phyloP scores from a whole-genome alignment of 2,888 invertebrate species.

The Brenthis hecate region DNA sequence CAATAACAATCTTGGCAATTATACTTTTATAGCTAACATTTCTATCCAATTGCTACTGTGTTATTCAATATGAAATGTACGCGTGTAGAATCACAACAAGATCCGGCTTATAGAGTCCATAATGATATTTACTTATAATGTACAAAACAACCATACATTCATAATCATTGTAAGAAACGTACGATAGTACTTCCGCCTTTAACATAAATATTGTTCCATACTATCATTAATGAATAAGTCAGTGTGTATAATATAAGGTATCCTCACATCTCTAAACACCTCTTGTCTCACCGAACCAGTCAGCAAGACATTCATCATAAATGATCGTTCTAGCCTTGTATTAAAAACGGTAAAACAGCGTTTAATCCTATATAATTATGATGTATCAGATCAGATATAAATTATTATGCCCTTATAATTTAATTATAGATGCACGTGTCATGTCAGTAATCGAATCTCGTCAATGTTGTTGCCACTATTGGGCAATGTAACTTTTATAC shows the following conservation, averaged over 20 bases:
- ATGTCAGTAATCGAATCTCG: constrained; percentile 59
- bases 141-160: constrained; percentile 7
- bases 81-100: constrained; percentile 27
- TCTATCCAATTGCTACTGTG: not conserved
- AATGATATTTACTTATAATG: constrained; percentile 20
- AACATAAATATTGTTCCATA: constrained; percentile 15
- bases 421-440: constrained; percentile 43
- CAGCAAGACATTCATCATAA: constrained; percentile 18
- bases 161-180: constrained; percentile 13
- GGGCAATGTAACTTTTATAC: constrained; percentile 48
- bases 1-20: not conserved
- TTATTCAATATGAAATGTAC: constrained; percentile 1
- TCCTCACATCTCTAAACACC: constrained; percentile 6
- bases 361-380: constrained; percentile 50
- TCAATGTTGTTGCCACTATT: constrained; percentile 54
- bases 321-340: constrained; percentile 6
- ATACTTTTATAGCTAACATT: not conserved
- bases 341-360: constrained; percentile 35
- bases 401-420: constrained; percentile 21
- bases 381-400: constrained; percentile 40
- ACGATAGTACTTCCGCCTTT: constrained; percentile 12
- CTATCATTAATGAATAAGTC: constrained; percentile 11
- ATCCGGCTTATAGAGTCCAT: constrained; percentile 27
- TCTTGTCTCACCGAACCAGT: constrained; percentile 11
- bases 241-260: not conserved